A percentile compares a stretch with the other conserved stretches of the same genome.
Evolutionary conservation across 2,797 vertebrate species (phyloP).

Genomic region (Sebastes variabilis): DNA sequence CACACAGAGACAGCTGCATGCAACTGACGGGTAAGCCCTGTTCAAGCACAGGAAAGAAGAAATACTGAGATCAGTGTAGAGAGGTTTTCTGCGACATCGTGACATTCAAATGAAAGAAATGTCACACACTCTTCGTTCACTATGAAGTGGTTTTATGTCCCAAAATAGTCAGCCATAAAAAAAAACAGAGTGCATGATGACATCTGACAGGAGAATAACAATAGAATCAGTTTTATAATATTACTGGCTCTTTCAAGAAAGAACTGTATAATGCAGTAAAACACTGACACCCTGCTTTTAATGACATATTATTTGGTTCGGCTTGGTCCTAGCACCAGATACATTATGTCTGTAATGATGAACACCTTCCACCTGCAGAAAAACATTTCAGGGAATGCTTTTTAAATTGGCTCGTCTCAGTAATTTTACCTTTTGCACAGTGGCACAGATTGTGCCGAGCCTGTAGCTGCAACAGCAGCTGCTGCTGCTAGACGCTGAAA

Average conservation of each 20-base stretch:
- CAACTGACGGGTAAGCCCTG: not conserved
- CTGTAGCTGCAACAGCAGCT: not conserved
- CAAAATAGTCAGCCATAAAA: not conserved
- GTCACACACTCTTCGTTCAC: not conserved
- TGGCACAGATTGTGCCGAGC: slow-evolving; percentile 32
- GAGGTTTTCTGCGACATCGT: slow-evolving; percentile 10
- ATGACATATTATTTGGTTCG: not conserved
- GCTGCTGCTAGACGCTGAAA: not conserved
- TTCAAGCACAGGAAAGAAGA: not conserved
- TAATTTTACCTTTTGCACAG: slow-evolving; percentile 53
- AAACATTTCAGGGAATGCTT: not conserved
- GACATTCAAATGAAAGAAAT: slow-evolving; percentile 2
- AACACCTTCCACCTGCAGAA: not conserved
- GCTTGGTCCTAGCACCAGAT: not conserved
- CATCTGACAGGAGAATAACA: not conserved
- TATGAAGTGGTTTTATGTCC: not conserved
- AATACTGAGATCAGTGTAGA: not conserved
- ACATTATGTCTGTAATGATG: not conserved
- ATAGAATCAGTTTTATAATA: not conserved
- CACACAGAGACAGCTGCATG: slow-evolving; percentile 4
- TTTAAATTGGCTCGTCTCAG: not conserved
- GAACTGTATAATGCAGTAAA: not conserved
- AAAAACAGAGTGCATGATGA: not conserved
- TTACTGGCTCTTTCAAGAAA: not conserved
- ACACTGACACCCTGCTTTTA: not conserved